Evolutionary conservation across 2,888 invertebrate species (phyloP), one percentile per base, ranked within the genome.

Genomic region (Thereva unica): DNA sequence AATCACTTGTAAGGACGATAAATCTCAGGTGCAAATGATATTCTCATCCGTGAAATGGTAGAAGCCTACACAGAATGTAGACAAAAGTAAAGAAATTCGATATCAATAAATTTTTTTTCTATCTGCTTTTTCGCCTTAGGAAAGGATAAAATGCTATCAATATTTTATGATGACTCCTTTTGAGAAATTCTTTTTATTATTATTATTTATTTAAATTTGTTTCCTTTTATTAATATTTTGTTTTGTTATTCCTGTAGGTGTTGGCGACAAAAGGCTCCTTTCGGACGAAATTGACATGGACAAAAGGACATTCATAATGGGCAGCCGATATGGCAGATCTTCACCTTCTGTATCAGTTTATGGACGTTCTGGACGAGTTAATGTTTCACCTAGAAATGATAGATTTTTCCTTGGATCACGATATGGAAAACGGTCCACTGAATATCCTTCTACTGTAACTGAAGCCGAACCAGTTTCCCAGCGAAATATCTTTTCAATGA

Each of bases 261-360:
- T 23, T 23, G 23, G 23, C 1, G 23, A 23, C 23, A 23, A 23
- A 23, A 23, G 23, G 23, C 23, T 23, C 1, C 23, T 23, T 23
- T 23, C 23, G 23, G 23, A 23, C 47, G 12, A 12, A 47, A 34
- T 9, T 52, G 12, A 35, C 34, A 12, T 23, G 34, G 8, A 5
- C 34, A 34, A 78, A 80, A 68, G 75, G 82, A 41, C 78, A 79
- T 50, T 75, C 79, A 23, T 83, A 82, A 77, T 82, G 68, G 82
- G 82, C 63, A 82, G 82, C 55, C 79, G 83, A 9, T 83, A 83
- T 71, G 83, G 83, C 9, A 75, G 82, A 49, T 81, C 82, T 1
- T 71, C 71, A 23, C 49, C 67, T 41, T 64, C 71, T 37, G 68
- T 73, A 10, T 71, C 75, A 34, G 76, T 76, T 38, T 73, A 75